phyloP scores from a whole-genome alignment of 2,797 vertebrate genomes.

The Sebastes hopkinsi region DNA sequence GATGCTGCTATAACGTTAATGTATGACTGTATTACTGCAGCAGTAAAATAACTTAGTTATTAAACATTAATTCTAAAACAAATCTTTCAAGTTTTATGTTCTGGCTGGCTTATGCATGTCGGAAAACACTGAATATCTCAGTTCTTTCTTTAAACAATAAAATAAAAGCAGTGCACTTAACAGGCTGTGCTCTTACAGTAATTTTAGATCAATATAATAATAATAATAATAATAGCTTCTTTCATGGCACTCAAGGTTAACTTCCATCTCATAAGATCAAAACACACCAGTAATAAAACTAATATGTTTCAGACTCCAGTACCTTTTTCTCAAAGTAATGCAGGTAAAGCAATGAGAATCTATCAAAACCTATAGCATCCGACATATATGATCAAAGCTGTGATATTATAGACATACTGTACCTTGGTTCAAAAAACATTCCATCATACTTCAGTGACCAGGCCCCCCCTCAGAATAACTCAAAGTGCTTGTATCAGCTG shows the following conservation, averaged over 20 bases:
- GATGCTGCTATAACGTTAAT: too few species aligned
- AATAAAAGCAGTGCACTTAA: neutral
- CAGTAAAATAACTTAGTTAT: neutral
- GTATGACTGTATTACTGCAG: too few species aligned
- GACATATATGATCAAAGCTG: conserved; percentile 9
- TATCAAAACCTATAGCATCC: neutral
- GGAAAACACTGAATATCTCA: neutral
- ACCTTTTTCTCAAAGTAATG: neutral
- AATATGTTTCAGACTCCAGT: neutral
- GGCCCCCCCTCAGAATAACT: conserved; percentile 37
- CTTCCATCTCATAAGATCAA: neutral
- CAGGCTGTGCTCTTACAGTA: neutral
- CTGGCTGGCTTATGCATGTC: neutral
- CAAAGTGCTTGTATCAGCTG: conserved; percentile 71
- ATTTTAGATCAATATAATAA: neutral
- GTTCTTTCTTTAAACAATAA: neutral
- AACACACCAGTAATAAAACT: neutral
- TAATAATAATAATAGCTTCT: too few species aligned
- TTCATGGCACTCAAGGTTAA: neutral
- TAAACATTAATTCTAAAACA: neutral
- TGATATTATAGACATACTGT: neutral
- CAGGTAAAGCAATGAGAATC: neutral
- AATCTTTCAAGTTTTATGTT: neutral
- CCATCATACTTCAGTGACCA: conserved; percentile 35
- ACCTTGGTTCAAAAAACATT: conserved; percentile 8